These are phyloP conservation scores for Pandion haliaetus DNA, from an alignment of 2,113 vertebrate species.

Conservation along the genomic window DNA sequence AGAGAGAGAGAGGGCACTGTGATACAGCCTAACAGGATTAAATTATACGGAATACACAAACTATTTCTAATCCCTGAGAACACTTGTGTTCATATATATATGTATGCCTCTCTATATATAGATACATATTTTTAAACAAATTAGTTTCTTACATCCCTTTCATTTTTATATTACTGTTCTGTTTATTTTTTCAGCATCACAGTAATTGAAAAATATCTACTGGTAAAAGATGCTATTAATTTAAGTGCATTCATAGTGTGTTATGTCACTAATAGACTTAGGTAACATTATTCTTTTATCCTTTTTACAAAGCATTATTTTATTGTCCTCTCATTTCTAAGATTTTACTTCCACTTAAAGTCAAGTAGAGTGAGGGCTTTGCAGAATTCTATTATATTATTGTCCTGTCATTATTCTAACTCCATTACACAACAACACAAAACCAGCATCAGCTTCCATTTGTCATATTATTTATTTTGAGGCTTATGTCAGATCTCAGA, in stretches of 20 bases:
- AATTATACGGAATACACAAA: neutral
- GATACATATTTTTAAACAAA: neutral
- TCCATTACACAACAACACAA: conserved; percentile 51
- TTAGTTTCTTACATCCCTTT: conserved; percentile 22
- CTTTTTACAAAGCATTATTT: conserved; percentile 73
- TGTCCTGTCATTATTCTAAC: conserved; percentile 68
- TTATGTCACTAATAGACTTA: conserved; percentile 70
- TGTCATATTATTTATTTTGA: conserved; percentile 58
- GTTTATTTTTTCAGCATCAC: conserved; percentile 70
- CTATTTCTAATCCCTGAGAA: neutral
- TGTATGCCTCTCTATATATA: neutral
- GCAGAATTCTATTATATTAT: conserved; percentile 63
- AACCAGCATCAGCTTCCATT: conserved; percentile 62
- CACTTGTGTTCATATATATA: neutral
- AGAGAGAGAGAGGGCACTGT: neutral
- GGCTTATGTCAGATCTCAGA: conserved; percentile 34
- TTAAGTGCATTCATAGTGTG: conserved; percentile 70
- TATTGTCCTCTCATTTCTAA: conserved; percentile 69
- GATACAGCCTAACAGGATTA: conserved; percentile 29
- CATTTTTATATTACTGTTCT: conserved; percentile 44
- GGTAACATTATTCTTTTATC: conserved; percentile 68
- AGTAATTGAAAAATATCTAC: conserved; percentile 73
- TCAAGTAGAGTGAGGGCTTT: conserved; percentile 61
- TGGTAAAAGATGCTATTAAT: conserved; percentile 74
- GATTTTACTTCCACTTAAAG: conserved; percentile 68